Percentiles rank a stretch among this genome's conserved stretches.
Conservation (phyloP, 64 coral and sea anemone species). For the Exaiptasia diaphana region DNA sequence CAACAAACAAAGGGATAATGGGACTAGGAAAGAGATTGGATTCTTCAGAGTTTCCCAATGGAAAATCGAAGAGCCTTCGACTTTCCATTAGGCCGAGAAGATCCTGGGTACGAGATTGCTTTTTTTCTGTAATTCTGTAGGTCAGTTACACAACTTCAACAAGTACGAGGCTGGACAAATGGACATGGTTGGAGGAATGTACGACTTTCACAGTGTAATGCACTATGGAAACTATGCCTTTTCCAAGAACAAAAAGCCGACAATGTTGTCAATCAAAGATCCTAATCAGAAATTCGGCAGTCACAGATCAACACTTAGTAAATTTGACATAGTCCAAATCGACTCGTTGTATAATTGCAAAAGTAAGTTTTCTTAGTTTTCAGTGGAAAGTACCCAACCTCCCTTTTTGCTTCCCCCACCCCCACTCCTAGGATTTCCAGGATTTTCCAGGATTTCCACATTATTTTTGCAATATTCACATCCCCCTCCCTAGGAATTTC, state of each 20-base stretch:
- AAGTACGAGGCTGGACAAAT: not conserved
- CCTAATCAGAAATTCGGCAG: conserved; percentile 18
- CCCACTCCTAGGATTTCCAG: no score
- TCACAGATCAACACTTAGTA: conserved; percentile 1
- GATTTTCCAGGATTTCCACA: no score
- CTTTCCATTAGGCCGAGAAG: no score
- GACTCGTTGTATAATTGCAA: conserved; percentile 53
- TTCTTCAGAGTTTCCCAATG: no score
- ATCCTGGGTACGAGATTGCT: not conserved
- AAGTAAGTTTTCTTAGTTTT: conserved; percentile 21
- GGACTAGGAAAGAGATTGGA: no score
- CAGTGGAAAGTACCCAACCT: no score
- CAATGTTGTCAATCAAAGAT: conserved; percentile 53
- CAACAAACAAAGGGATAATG: no score
- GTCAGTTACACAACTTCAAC: conserved; percentile 47
- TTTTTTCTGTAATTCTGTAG: not conserved
- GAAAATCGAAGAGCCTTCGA: no score
- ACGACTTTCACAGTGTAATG: conserved; percentile 56
- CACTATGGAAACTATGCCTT: conserved; percentile 60
- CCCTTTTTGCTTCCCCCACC: no score
- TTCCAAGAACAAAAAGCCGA: conserved; percentile 54
- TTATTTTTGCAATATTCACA: no score
- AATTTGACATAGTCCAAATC: conserved; percentile 37
- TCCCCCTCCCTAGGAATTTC: no score
- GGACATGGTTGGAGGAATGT: conserved; percentile 37